phyloP scores from a whole-genome alignment of 2,888 invertebrate genomes.

The Agrilus mali region DNA sequence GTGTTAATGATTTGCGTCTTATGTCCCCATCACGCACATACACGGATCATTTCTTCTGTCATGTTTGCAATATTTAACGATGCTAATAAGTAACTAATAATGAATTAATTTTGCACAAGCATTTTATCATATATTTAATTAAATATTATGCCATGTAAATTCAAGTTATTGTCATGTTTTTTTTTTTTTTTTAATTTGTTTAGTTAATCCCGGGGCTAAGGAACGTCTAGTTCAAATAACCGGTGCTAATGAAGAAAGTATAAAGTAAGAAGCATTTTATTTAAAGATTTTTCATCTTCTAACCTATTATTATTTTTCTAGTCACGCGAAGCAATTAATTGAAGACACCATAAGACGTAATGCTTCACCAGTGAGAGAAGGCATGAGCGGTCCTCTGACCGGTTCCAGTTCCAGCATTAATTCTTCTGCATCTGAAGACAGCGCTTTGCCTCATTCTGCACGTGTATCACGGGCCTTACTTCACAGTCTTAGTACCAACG shows the following conservation, averaged over 20 bases:
- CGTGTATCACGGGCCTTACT: slow-evolving; percentile 49
- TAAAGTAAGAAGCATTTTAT: slow-evolving; percentile 51
- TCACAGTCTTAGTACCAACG: slow-evolving; percentile 72
- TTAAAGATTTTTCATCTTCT: slow-evolving; percentile 4
- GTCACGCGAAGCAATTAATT: slow-evolving; percentile 85
- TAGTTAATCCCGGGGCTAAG: slow-evolving; percentile 89
- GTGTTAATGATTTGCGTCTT: too few relatives aligned
- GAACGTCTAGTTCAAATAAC: slow-evolving; percentile 93
- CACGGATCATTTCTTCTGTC: too few relatives aligned
- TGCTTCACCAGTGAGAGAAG: slow-evolving; percentile 75
- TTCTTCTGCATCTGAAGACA: slow-evolving; percentile 58
- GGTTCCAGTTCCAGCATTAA: slow-evolving; percentile 70
- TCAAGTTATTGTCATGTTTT: slow-evolving; percentile 4
- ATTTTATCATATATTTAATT: too few relatives aligned
- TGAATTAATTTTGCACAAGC: too few relatives aligned
- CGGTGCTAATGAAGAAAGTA: slow-evolving; percentile 85
- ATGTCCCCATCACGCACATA: too few relatives aligned
- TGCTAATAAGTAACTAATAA: too few relatives aligned
- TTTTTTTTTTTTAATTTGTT: slow-evolving; percentile 28
- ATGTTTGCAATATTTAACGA: too few relatives aligned
- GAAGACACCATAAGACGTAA: slow-evolving; percentile 92
- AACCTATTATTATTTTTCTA: slow-evolving; percentile 27
- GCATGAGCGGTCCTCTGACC: slow-evolving; percentile 44
- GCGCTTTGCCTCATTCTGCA: slow-evolving; percentile 36
- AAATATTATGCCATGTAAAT: background rate